Evolutionary conservation across 2,797 vertebrate genomes (phyloP).

Genomic region (Lithobates sylvaticus): DNA sequence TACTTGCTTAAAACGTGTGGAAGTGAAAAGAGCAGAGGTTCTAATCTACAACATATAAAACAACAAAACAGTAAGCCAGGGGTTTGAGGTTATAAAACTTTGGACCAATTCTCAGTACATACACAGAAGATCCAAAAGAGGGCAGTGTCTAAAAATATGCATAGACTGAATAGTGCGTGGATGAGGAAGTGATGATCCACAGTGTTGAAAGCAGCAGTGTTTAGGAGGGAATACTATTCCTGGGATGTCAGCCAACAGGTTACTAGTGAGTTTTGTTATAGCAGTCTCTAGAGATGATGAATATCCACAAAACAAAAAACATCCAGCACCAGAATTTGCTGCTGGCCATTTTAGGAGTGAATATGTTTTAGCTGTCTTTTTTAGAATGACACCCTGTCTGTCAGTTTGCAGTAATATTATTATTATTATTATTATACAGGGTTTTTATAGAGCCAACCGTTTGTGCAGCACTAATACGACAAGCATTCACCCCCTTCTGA

Average conservation of each 20-base stretch:
- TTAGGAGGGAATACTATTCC: slow-evolving; percentile 19
- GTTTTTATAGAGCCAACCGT: too few species aligned
- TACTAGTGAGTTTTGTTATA: not conserved
- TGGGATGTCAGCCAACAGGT: slow-evolving; percentile 25
- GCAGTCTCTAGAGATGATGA: not conserved
- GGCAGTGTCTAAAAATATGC: slow-evolving; percentile 18
- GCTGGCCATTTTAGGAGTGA: not conserved
- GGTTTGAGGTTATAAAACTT: not conserved
- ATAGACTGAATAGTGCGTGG: not conserved
- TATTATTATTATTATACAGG: too few species aligned
- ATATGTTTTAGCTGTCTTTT: not conserved
- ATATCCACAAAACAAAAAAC: not conserved
- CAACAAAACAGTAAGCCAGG: not conserved
- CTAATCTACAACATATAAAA: not conserved
- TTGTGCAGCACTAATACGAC: not conserved
- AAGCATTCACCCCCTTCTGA: too few species aligned
- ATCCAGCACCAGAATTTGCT: not conserved
- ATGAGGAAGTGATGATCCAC: slow-evolving; percentile 10
- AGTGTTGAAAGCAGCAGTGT: slow-evolving; percentile 29
- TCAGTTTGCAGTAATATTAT: not conserved
- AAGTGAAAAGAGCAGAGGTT: slow-evolving; percentile 17
- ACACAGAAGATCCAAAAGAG: slow-evolving; percentile 16
- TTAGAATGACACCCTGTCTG: not conserved
- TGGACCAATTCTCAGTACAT: not conserved
- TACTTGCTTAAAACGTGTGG: not conserved